phyloP scores from a whole-genome alignment of 2,113 vertebrate genomes.

The Desmodus rotundus region DNA sequence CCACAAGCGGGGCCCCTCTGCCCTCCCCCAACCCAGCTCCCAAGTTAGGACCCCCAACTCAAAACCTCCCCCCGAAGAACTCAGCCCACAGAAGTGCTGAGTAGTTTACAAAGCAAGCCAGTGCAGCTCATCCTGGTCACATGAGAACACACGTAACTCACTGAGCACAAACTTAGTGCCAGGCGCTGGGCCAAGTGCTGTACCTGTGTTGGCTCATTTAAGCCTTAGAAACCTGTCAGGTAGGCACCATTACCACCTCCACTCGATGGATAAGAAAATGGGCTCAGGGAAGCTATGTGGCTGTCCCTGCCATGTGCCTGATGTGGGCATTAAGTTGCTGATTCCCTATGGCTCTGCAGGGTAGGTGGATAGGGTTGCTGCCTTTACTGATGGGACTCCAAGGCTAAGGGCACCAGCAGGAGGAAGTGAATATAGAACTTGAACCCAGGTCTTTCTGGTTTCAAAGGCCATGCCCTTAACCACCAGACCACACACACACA shows the following conservation, averaged over 20 bases:
- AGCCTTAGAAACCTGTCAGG: not conserved
- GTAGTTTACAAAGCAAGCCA: not conserved
- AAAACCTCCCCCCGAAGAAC: not conserved
- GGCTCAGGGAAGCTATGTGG: not conserved
- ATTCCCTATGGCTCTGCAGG: not conserved
- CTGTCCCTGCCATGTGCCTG: not conserved
- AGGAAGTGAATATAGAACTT: not conserved
- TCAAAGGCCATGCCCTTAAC: conserved; percentile 18
- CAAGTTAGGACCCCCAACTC: not conserved
- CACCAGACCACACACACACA: not conserved
- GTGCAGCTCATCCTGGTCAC: not conserved
- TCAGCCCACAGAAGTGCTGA: not conserved
- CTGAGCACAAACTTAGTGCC: not conserved
- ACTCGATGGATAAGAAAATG: not conserved
- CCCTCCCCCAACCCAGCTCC: not conserved
- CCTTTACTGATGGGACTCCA: not conserved
- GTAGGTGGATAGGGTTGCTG: not conserved
- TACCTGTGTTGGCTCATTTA: not conserved
- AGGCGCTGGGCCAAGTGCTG: not conserved
- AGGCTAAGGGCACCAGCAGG: not conserved
- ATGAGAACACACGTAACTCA: not conserved
- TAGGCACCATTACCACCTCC: not conserved
- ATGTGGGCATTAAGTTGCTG: not conserved
- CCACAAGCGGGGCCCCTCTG: not conserved
- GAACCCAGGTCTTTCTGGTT: not conserved